Base-by-base conservation (phyloP, 2,797 vertebrate species). In the Labeo calbasu region DNA sequence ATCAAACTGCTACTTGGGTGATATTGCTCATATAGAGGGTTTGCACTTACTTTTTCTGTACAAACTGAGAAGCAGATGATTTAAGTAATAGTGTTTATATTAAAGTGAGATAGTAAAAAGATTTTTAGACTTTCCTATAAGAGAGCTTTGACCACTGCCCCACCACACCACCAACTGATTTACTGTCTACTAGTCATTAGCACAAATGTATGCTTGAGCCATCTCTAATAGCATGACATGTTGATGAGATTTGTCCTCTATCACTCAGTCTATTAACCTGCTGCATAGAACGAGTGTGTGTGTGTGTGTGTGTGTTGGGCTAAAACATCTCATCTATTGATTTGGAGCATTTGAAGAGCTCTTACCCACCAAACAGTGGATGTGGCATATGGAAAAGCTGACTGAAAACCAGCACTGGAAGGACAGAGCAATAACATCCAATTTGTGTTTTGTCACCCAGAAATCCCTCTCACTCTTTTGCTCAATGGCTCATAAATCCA, bases 401-500 rank as follows among this genome's bases (percentile, higher is more conserved):
- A 43, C 65, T 13, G n/a, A 81, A 81, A 50, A 32, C 1, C 68
- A 51, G 57, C 43, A 23, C 21, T 55, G 28, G 21, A 25, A 28
- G 59, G 46, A 66, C 48, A 66, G n/a, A 25, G 5, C 70, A 50
- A 40, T 65, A 65, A 75, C 48, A 76, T 51, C 71, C 28, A 66
- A 75, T 55, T 68, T 66, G 25, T 66, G 46, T 51, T 82, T 87
- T 81, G 10, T 84, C 75, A 84, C 88, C 84, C 85, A 23, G 76
- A 71, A 61, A 80, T 84, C 81, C 68, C 40, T 72, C 68, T 71
- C 46, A 86, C 89, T 43, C 71, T 53, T 51, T 77, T 73, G 11
- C 86, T 77, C 84, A 85, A 78, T 75, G 78, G 84, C 89, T 88
- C 89, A 91, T 88, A 82, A 93, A 93, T 91, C 88, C 84, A 89